Percentiles rank a stretch among this genome's conserved stretches.
Conservation (phyloP, 2,113 vertebrate species). For the Labeo rohita region DNA sequence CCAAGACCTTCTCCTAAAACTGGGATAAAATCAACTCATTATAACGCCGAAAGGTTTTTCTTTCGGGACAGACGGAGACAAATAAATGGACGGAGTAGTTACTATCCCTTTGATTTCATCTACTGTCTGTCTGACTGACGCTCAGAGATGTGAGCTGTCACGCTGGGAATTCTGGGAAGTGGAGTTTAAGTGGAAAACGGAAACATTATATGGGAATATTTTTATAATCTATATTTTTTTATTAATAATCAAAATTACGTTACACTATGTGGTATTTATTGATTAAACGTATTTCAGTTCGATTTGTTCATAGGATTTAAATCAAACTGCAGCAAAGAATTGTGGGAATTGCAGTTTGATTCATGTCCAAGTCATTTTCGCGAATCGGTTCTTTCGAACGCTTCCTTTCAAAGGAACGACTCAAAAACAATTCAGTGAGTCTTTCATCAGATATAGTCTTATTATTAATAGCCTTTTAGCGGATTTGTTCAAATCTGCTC, state of each 20-base stretch:
- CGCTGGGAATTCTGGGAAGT: slow-evolving; percentile 53
- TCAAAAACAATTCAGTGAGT: background rate
- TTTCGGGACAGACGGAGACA: slow-evolving; percentile 6
- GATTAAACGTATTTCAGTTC: background rate
- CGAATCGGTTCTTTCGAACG: background rate
- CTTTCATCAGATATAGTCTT: background rate
- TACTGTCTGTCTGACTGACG: background rate
- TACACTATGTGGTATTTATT: background rate
- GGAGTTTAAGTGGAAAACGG: background rate
- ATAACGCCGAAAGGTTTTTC: background rate
- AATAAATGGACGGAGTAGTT: background rate
- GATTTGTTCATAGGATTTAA: background rate
- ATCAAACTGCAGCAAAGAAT: background rate
- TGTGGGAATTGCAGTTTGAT: slow-evolving; percentile 51
- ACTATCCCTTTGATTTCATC: background rate
- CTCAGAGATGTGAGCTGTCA: background rate
- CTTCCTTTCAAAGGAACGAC: background rate
- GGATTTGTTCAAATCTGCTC: background rate
- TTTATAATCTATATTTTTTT: background rate
- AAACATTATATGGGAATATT: background rate
- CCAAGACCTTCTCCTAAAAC: background rate
- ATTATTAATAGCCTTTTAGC: no score
- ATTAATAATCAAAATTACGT: background rate
- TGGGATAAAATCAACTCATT: slow-evolving; percentile 49
- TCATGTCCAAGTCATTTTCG: background rate